These are phyloP conservation scores for Euclidia mi DNA, from an alignment of 2,888 invertebrate species.

Conservation along the genomic window DNA sequence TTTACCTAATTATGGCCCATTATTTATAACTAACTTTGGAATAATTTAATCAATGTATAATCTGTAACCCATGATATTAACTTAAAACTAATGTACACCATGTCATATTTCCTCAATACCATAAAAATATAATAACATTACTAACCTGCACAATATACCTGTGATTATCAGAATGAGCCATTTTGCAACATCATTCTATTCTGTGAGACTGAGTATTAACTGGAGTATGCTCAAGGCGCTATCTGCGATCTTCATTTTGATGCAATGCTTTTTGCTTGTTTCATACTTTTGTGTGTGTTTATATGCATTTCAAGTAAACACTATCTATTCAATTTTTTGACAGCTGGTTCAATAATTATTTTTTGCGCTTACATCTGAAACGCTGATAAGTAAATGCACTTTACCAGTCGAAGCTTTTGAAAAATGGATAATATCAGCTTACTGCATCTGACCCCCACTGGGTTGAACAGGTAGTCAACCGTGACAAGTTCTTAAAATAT, in stretches of 20 bases:
- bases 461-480: slow-evolving; percentile 80
- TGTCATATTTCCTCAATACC: not conserved
- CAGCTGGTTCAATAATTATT: slow-evolving; percentile 29
- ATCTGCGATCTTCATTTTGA: slow-evolving; percentile 69
- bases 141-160: slow-evolving; percentile 94
- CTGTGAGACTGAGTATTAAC: slow-evolving; percentile 59
- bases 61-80: no score
- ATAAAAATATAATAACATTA: slow-evolving; percentile 38
- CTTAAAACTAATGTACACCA: no score
- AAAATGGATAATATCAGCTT: slow-evolving; percentile 50
- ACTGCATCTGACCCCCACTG: slow-evolving; percentile 79
- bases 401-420: slow-evolving; percentile 39
- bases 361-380: slow-evolving; percentile 22
- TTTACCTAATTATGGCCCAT: no score
- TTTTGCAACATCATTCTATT: slow-evolving; percentile 85
- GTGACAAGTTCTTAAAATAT: slow-evolving; percentile 77
- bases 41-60: no score
- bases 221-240: slow-evolving; percentile 49
- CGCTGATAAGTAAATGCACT: slow-evolving; percentile 15
- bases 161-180: slow-evolving; percentile 91
- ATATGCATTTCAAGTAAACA: slow-evolving; percentile 56
- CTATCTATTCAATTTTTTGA: slow-evolving; percentile 30
- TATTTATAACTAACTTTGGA: no score
- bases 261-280: slow-evolving; percentile 60
- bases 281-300: slow-evolving; percentile 56